These are phyloP conservation scores for Euglossa dilemma DNA, from an alignment of 1,140 invertebrate genomes.

Conservation along the genomic window DNA sequence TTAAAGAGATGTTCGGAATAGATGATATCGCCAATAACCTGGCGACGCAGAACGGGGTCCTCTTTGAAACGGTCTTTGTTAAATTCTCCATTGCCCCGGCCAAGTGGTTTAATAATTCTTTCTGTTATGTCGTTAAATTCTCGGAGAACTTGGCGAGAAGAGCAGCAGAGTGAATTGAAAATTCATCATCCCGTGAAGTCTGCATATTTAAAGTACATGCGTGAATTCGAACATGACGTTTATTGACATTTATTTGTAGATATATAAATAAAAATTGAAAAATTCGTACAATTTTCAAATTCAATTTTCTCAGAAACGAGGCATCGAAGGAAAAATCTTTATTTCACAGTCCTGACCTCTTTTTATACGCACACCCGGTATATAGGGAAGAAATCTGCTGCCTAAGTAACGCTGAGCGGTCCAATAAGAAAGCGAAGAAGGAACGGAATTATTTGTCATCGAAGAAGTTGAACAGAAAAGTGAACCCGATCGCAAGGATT, in stretches of 20 bases:
- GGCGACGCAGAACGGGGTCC: conserved; percentile 4
- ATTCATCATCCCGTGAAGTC: background rate
- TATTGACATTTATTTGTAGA: too few species aligned
- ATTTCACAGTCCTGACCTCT: too few species aligned
- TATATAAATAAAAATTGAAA: too few species aligned
- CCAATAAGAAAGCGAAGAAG: background rate
- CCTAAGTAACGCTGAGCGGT: too few species aligned
- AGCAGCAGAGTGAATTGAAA: background rate
- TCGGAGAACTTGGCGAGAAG: background rate
- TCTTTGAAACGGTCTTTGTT: conserved; percentile 33
- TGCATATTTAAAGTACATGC: too few species aligned
- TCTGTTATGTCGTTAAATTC: conserved; percentile 1
- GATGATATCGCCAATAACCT: conserved; percentile 56
- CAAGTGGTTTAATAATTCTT: conserved; percentile 40
- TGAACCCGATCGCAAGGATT: background rate
- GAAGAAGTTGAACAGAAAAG: background rate
- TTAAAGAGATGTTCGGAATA: conserved; percentile 57
- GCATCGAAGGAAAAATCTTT: too few species aligned
- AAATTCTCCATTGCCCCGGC: conserved; percentile 35
- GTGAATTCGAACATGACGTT: too few species aligned
- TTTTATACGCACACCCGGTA: too few species aligned
- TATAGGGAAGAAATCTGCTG: too few species aligned
- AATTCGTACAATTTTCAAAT: too few species aligned
- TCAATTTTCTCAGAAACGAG: too few species aligned
- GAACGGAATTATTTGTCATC: background rate